Evolutionary conservation across 1,140 invertebrate species (phyloP), one percentile per base, ranked within the genome.

Genomic region (Scaptomyza pallida): DNA sequence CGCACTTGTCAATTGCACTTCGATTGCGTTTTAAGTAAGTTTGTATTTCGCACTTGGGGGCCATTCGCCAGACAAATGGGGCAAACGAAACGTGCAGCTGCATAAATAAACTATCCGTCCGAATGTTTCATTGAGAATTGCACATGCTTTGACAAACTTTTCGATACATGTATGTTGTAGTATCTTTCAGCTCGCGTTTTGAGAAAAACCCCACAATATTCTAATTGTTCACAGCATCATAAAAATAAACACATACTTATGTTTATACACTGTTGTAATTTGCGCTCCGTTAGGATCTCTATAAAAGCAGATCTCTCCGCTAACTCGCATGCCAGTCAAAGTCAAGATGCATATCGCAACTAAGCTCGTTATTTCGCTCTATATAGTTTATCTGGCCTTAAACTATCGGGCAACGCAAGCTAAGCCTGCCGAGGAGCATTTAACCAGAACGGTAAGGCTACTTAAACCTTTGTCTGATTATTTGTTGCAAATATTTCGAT

Each of bases 1-100:
- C 82, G 81, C 81, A 85, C 65, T 85, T 85, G 81, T 85, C 81
- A 85, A 85, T 81, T 86, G 81, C 73, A 77, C 57, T 77, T 70
- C 70, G 81, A 86, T 82, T 30, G 26, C 70, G 62, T 48, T 41
- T 59, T 16, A n/a, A 23, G 48, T 54, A 54, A 37, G 41, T 51
- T 35, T 26, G 26, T 26, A 23, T 21, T 33, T 16, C 37, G 72
- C 52, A 57, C 44, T 72, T 59, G 57, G 57, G 56, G 44, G 23
- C 61, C 72, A 65, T 64, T 73, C 33, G 15, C 55, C 63, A 65
- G 59, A 75, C 76, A 74, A 64, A 72, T 71, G 73, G 77, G 76
- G 40, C 59, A 76, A 35, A 13, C 56, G 50, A 52, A 60, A 78
- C 82, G 82, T 88, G 82, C 82, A 88, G 82, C 82, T 88, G 82